Evolutionary conservation across 2,797 vertebrate genomes (phyloP).

Genomic region (Emydoidea blandingii): DNA sequence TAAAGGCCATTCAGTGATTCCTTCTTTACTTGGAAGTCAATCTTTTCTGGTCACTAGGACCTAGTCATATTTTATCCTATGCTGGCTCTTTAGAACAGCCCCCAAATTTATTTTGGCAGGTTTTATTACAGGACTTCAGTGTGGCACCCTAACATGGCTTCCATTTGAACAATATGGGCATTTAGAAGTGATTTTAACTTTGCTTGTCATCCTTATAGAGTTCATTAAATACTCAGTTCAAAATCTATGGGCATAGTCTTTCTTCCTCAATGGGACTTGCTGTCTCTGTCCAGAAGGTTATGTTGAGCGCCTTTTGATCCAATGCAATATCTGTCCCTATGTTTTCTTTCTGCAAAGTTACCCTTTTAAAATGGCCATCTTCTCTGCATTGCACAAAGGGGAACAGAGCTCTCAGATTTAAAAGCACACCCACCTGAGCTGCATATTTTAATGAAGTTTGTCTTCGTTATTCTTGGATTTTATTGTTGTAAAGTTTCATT

Average conservation of each 20-base stretch:
- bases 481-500: background rate
- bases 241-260: accelerated
- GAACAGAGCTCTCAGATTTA: too few species aligned
- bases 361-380: accelerated
- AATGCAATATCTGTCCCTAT: background rate
- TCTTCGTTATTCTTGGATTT: background rate
- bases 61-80: background rate
- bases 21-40: background rate
- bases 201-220: background rate
- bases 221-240: background rate
- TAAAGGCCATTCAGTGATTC: background rate
- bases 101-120: background rate
- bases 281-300: too few species aligned
- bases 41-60: background rate
- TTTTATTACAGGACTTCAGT: background rate
- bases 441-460: too few species aligned
- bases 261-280: background rate
- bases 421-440: too few species aligned
- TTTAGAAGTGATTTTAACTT: background rate
- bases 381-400: too few species aligned
- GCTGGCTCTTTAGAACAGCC: background rate
- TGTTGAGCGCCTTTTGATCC: background rate
- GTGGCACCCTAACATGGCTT: background rate
- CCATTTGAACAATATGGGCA: background rate
- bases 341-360: background rate